A percentile compares a stretch with the other conserved stretches of the same genome.
phyloP scores from a whole-genome alignment of 2,797 vertebrate species.

The Knipowitschia caucasica region DNA sequence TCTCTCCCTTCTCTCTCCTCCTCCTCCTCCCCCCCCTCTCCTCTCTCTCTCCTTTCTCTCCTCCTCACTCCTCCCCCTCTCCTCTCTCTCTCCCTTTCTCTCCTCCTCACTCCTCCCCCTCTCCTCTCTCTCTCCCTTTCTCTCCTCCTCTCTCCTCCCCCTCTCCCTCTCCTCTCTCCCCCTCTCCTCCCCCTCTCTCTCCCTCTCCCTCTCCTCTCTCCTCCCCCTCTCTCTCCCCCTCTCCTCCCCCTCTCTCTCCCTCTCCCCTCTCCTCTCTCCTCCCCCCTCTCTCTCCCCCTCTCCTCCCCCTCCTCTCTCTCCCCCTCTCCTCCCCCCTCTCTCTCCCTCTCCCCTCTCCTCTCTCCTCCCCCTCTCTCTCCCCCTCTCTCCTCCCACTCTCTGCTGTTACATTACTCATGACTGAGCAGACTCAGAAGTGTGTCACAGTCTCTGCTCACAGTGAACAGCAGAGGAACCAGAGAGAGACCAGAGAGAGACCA shows the following conservation, averaged over 20 bases:
- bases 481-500: no score
- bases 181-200: no score
- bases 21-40: neutral
- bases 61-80: accelerated
- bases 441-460: no score
- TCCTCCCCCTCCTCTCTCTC: neutral
- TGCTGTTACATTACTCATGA: no score
- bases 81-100: neutral
- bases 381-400: neutral
- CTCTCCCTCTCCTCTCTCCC: neutral
- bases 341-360: neutral
- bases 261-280: no score
- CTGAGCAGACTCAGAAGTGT: no score
- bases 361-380: neutral
- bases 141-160: neutral
- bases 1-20: neutral
- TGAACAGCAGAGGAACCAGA: neutral
- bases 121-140: neutral
- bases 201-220: neutral
- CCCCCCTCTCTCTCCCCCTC: neutral
- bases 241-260: neutral
- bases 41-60: neutral
- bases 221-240: neutral
- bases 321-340: neutral
- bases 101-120: neutral